Percentiles rank a stretch among this genome's conserved stretches.
phyloP scores from a whole-genome alignment of 2,797 vertebrate genomes.

The Bryconaethiops microstoma region DNA sequence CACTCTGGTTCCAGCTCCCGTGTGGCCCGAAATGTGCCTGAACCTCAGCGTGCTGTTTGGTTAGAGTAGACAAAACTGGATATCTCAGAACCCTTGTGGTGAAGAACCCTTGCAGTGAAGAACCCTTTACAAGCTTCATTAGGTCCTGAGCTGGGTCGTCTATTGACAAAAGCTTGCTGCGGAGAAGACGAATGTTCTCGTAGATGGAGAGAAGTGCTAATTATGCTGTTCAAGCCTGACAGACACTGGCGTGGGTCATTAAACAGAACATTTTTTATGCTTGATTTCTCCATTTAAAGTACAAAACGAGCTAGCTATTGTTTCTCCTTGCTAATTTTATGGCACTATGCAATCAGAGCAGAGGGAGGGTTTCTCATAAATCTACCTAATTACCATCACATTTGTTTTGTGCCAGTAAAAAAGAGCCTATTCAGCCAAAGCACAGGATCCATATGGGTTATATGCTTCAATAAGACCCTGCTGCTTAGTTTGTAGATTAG shows the following conservation, averaged over 20 bases:
- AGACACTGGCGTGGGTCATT: conserved; percentile 31
- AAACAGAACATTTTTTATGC: conserved; percentile 43
- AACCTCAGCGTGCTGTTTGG: background rate
- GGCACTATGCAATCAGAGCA: conserved; percentile 27
- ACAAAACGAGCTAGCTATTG: conserved; percentile 40
- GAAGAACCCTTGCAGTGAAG: background rate
- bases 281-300: conserved; percentile 43
- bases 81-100: background rate
- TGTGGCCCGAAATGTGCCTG: background rate
- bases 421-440: conserved; percentile 28
- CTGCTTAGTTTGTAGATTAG: conserved; percentile 30
- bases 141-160: background rate
- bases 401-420: conserved; percentile 39
- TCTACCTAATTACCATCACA: conserved; percentile 51
- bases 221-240: conserved; percentile 38
- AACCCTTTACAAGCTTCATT: conserved; percentile 4
- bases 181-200: conserved; percentile 18
- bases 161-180: conserved; percentile 15
- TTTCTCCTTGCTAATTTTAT: conserved; percentile 51
- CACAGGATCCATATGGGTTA: conserved; percentile 24
- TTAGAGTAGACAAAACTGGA: background rate
- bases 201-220: conserved; percentile 32
- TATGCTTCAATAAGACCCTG: background rate
- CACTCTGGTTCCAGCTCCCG: background rate
- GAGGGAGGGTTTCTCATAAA: conserved; percentile 47